Conservation (phyloP, 2,113 vertebrate species). For the Glaucidium brasilianum region DNA sequence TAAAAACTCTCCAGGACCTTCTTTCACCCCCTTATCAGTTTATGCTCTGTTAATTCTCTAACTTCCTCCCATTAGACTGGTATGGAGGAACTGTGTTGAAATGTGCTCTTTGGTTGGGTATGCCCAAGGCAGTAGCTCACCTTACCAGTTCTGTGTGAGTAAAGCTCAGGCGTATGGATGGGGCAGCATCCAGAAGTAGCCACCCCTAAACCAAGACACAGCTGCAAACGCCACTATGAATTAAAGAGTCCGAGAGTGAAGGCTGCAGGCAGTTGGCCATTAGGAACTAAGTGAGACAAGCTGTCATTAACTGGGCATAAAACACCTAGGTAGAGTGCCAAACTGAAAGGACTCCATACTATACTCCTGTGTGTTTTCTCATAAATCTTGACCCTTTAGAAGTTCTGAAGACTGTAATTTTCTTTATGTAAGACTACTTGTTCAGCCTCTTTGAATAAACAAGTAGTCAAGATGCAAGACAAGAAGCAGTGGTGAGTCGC, state of each 20-base stretch:
- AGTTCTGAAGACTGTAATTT: neutral
- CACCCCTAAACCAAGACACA: neutral
- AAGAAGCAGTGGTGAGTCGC: neutral
- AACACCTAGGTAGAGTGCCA: neutral
- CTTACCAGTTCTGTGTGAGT: neutral
- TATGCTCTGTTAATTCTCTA: neutral
- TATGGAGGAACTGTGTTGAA: neutral
- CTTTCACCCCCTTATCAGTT: neutral
- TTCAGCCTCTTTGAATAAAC: neutral
- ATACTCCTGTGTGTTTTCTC: neutral
- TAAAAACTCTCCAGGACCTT: neutral
- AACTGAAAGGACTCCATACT: neutral
- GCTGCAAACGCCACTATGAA: neutral
- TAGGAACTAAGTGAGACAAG: neutral
- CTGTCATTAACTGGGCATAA: neutral
- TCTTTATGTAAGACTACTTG: neutral
- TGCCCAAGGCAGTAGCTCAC: neutral
- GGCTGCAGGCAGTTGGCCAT: neutral
- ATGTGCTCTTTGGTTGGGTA: neutral
- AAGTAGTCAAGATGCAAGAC: neutral
- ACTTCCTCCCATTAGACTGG: neutral
- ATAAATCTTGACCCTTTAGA: neutral
- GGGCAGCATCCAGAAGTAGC: rapidly evolving
- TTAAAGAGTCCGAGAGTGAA: neutral
- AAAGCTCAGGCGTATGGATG: neutral